phyloP scores from a whole-genome alignment of 2,888 invertebrate species.

The Lutraria lutraria region DNA sequence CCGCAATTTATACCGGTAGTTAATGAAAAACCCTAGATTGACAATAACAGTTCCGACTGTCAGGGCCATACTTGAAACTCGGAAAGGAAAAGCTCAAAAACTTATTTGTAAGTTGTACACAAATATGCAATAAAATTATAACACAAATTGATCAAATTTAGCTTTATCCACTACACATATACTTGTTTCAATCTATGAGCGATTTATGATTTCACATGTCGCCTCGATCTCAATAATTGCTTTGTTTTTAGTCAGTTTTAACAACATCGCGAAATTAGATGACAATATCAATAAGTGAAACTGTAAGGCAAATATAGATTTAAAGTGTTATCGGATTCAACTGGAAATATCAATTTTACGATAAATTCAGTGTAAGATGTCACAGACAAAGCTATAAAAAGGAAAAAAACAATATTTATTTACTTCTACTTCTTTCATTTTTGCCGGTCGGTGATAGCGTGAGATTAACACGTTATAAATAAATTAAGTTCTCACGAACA shows the following conservation, averaged over 20 bases:
- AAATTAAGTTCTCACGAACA: not conserved
- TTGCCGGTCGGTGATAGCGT: constrained; percentile 18
- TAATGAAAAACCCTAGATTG: too few species aligned
- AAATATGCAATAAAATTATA: too few species aligned
- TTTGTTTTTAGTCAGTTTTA: not conserved
- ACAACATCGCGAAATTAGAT: not conserved
- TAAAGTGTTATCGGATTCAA: not conserved
- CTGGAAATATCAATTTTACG: not conserved
- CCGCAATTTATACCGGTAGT: too few species aligned
- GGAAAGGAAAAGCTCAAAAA: too few species aligned
- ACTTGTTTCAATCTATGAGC: not conserved
- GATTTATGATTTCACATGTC: not conserved
- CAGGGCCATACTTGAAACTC: too few species aligned
- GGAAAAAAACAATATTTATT: not conserved
- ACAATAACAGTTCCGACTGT: too few species aligned
- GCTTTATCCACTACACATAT: not conserved
- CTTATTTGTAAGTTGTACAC: too few species aligned
- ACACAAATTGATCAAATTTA: not conserved
- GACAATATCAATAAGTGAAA: not conserved
- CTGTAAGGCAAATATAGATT: not conserved
- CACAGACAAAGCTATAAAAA: not conserved
- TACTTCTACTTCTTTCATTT: constrained; percentile 1
- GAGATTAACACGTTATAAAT: not conserved
- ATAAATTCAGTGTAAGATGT: too few species aligned
- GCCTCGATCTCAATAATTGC: not conserved